Conservation (phyloP, 2,113 vertebrate species). For the Bagarius yarrelli region DNA sequence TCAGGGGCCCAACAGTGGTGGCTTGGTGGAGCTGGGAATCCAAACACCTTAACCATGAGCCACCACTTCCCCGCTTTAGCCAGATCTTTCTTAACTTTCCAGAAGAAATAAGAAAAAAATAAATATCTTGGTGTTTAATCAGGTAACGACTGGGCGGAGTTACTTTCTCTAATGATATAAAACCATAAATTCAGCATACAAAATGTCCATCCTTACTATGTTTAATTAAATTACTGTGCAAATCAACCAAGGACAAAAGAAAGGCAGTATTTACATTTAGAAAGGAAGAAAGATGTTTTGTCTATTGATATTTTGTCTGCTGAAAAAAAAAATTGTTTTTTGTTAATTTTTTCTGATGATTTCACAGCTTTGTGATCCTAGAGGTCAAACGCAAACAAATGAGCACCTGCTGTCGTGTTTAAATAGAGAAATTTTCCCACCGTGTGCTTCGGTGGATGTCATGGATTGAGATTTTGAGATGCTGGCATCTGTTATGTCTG, state of each 20-base stretch:
- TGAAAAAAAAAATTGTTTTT: background rate
- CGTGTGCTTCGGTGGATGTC: background rate
- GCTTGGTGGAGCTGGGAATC: too few relatives aligned
- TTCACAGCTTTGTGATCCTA: constrained; percentile 4
- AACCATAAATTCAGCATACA: constrained; percentile 26
- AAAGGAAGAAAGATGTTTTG: background rate
- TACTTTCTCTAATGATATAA: constrained; percentile 46
- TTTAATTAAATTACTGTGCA: constrained; percentile 30
- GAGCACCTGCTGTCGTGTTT: constrained; percentile 9
- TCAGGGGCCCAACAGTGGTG: too few relatives aligned
- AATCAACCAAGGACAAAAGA: constrained; percentile 9
- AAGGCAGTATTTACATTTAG: background rate
- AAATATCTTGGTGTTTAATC: constrained; percentile 60
- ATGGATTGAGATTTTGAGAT: background rate
- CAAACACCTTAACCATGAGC: too few relatives aligned
- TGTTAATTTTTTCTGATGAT: background rate
- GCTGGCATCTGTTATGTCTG: background rate
- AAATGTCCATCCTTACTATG: background rate
- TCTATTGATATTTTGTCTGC: constrained; percentile 9
- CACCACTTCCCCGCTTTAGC: too few relatives aligned
- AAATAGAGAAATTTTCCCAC: background rate
- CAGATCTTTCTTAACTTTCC: constrained; percentile 47
- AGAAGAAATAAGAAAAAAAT: constrained; percentile 44
- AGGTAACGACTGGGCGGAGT: constrained; percentile 57
- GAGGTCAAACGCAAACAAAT: constrained; percentile 6